A percentile compares a stretch with the other conserved stretches of the same genome.
Evolutionary conservation across 2,888 invertebrate genomes (phyloP).

Genomic region (Sminthurides aquaticus): DNA sequence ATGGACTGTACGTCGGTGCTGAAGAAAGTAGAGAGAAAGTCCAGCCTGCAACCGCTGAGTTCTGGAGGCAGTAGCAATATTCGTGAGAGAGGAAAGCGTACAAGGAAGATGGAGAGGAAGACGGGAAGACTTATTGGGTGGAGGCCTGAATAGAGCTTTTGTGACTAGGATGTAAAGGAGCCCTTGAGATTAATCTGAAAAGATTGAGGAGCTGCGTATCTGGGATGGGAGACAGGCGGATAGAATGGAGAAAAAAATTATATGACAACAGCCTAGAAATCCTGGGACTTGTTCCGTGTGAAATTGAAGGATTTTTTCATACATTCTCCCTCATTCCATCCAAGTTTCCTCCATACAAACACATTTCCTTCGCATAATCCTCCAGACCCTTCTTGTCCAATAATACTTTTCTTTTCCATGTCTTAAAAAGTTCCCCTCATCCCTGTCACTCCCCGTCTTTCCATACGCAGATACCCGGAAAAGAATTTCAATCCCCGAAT

Average conservation of each 20-base stretch:
- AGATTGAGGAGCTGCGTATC: not conserved
- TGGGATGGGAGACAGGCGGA: not conserved
- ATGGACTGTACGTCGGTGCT: too few species aligned
- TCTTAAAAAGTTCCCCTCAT: too few species aligned
- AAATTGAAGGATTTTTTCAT: not conserved
- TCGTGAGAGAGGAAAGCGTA: too few species aligned
- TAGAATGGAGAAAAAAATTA: not conserved
- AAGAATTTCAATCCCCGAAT: not conserved
- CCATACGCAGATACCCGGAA: not conserved
- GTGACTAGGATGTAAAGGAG: not conserved
- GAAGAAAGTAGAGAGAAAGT: too few species aligned
- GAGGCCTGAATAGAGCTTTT: not conserved
- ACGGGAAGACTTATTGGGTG: too few species aligned
- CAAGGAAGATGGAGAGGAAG: not conserved
- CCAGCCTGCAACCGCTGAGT: too few species aligned
- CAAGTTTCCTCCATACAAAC: not conserved
- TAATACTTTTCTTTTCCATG: too few species aligned
- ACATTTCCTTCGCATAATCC: not conserved
- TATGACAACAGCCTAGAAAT: not conserved
- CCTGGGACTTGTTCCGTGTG: too few species aligned
- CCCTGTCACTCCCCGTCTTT: too few species aligned
- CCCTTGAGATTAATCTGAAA: constrained; percentile 1
- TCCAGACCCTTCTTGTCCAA: too few species aligned
- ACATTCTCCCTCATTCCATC: too few species aligned
- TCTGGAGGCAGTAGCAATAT: too few species aligned